These are phyloP conservation scores for Gymnoscelis rufifasciata DNA, from an alignment of 2,888 invertebrate genomes.

Conservation along the genomic window DNA sequence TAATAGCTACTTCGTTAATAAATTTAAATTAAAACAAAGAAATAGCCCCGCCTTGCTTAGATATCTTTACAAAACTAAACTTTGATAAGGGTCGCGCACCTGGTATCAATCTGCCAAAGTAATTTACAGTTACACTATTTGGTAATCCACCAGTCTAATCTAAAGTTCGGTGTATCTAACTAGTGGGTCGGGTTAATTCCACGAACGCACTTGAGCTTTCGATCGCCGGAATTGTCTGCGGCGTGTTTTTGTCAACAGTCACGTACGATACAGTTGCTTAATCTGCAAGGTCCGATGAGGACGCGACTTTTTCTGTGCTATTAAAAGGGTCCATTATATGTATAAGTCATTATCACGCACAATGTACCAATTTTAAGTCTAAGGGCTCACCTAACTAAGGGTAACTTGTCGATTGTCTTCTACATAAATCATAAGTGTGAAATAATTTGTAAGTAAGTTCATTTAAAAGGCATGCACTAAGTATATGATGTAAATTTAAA, in stretches of 20 bases:
- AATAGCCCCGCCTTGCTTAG: background rate
- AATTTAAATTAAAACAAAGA: background rate
- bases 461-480: no score
- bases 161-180: conserved; percentile 28
- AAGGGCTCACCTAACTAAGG: no score
- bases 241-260: conserved; percentile 65
- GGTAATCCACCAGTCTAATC: conserved; percentile 15
- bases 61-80: background rate
- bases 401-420: no score
- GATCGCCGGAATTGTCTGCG: conserved; percentile 42
- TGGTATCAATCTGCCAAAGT: conserved; percentile 10
- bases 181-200: conserved; percentile 25
- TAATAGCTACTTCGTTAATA: no score
- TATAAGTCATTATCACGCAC: no score
- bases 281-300: conserved; percentile 5
- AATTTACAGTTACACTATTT: conserved; percentile 16
- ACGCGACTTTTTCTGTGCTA: conserved; percentile 5
- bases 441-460: no score
- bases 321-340: background rate
- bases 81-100: background rate
- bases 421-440: no score
- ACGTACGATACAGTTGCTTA: conserved; percentile 59
- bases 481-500: no score
- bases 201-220: conserved; percentile 33
- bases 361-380: no score